Conservation (phyloP, 1,140 invertebrate species). For the Orius insidiosus region DNA sequence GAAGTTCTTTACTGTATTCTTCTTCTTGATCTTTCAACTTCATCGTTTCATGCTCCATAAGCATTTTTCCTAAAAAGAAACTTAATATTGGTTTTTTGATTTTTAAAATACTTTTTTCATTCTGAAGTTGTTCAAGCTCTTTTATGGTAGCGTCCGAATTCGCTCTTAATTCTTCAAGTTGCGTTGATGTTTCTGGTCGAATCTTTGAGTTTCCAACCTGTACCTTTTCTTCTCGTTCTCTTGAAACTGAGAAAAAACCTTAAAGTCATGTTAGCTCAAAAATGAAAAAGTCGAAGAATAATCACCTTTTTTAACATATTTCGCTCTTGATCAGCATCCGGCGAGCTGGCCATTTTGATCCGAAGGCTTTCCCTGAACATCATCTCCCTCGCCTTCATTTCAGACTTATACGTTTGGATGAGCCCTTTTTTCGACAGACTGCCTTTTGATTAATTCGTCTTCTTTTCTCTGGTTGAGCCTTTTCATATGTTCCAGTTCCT, state of each 20-base stretch:
- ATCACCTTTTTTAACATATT: conserved; percentile 79
- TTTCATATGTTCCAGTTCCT: conserved; percentile 86
- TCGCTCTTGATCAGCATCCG: conserved; percentile 52
- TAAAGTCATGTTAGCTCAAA: background rate
- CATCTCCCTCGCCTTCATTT: conserved; percentile 88
- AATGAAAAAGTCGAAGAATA: background rate
- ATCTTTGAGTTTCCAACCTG: conserved; percentile 78
- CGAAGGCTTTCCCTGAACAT: conserved; percentile 87
- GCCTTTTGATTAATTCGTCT: conserved; percentile 82
- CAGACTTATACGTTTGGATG: conserved; percentile 90
- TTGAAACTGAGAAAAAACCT: conserved; percentile 51
- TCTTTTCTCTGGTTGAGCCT: conserved; percentile 74
- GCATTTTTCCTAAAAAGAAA: conserved; percentile 62
- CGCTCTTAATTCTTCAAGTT: conserved; percentile 80
- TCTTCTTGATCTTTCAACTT: conserved; percentile 90
- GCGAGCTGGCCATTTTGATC: conserved; percentile 49
- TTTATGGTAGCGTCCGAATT: conserved; percentile 81
- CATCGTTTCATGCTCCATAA: conserved; percentile 89
- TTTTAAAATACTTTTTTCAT: conserved; percentile 54
- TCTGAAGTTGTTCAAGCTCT: conserved; percentile 76
- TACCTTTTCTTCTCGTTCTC: conserved; percentile 94
- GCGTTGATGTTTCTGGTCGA: conserved; percentile 87
- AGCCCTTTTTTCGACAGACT: conserved; percentile 77
- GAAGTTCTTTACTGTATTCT: conserved; percentile 63
- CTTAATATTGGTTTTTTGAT: too few species aligned